Evolutionary conservation across 2,888 invertebrate species (phyloP), one percentile per base, ranked within the genome.

Genomic region (Thereva nobilitata): DNA sequence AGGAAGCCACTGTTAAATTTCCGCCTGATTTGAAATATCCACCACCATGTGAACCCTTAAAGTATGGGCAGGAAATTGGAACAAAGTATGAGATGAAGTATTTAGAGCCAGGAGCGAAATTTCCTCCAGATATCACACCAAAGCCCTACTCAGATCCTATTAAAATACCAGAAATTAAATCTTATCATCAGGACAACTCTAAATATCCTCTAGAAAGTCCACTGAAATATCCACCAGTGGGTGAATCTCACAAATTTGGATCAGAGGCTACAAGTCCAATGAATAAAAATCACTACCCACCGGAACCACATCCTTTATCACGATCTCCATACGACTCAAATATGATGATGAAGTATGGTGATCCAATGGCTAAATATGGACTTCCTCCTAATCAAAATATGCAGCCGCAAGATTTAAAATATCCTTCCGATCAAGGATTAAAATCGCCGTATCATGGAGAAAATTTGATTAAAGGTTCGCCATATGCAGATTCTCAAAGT

Each of bases 21-120:
- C 72, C 77, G 4, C 77, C 77, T 59, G 80, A 80, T 57, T 73
- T 81, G 80, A 86, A 83, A 75, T 85, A 74, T 83, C 84, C 76
- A 12, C 64, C 70, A 38, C 76, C 78, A 7, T 77, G 79, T 4
- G 70, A 67, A n/a, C 65, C 70, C 7, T 49, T 70, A 42, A 71
- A 72, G 52, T 71, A 68, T 42, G 54, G 53, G 4, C 70, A 66
- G 42, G 67, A 69, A 40, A 64, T 67, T 50, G 63, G 47, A 7
- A 38, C 75, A 42, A 81, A 80, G 68, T 81, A 79, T 68, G 80
- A 81, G 59, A 78, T 81, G 73, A 81, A 81, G 72, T 81, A 78
- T 56, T 75, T 78, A 72, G 77, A 80, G 61, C 79, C 80, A 49
- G 76, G 77, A 57, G 74, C 73, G 37, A 79, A 79, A 64, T 79